Base-by-base conservation (phyloP, 2,113 vertebrate genomes). In the Calonectris borealis region DNA sequence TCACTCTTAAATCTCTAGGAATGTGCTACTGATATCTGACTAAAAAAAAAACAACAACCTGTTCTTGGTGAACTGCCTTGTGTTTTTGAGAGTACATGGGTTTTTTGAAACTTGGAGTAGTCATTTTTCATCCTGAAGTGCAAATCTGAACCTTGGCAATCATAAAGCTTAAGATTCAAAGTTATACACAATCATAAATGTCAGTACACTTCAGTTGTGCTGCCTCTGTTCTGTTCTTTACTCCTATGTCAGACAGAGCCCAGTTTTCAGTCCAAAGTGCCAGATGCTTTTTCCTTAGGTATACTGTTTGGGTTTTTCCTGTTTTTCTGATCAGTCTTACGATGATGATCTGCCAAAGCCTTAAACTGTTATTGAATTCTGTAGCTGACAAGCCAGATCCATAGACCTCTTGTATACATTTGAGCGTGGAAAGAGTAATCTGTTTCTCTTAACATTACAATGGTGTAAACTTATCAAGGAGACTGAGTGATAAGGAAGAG, bases 251-350 rank as follows among this genome's bases (percentile, higher is more conserved):
- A 34, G 44, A 16, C 12, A 46, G 16, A 81, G 17, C 44, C 36
- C 52, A 17, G 14, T 32, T 87, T 75, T 70, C 13, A 46, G 13
- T 24, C 29, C 11, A 10, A 57, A 62, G 14, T 54, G 32, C 11
- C 24, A 54, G 44, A 3, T 46, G 25, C 0, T 52, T 57, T 49
- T 57, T 70, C 24, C 12, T 55, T 78, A 40, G 2, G 9, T 26
- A 40, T 5, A 8, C 2, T 51, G 4, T 8, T 7, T 6, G 19
- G 0, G 13, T 27, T 46, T 72, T 34, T 42, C 2, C 1, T 44
- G 2, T 32, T 81, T 64, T 80, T 61, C 17, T 91, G 11, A 18
- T 57, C 18, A 0, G 0, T 34, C 24, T 83, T 16, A 12, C 14
- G 21, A 13, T 34, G 8, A n/a, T 19, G 13, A 40, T 54, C 10